Evolutionary conservation across 2,888 invertebrate species (phyloP), one percentile per base, ranked within the genome.

Genomic region (Clitarchus hookeri): DNA sequence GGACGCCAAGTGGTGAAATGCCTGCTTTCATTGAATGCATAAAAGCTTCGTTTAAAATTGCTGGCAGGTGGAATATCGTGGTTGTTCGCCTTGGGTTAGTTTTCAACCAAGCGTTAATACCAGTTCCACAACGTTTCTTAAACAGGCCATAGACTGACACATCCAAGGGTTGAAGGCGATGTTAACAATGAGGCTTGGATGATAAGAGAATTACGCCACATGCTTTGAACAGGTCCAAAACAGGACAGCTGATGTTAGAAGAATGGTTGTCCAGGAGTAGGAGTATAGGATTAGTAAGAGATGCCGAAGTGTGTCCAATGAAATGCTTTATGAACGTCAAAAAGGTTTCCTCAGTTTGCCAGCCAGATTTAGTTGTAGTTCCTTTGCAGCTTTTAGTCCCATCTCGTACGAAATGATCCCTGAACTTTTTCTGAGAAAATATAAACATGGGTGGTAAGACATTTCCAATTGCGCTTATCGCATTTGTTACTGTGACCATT

Each of bases 401-500:
- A 12, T 82, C 82, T n/a, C 82, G 82, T 82, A 27, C 6, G 26
- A 82, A 82, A 82, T 82, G 82, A 25, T 82, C 82, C n/a, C 82
- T 82, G 9, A 82, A 84, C 53, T 84, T 84, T 84, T 84, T 44
- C 26, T n/a, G 86, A 77, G 89, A 87, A 82, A 89, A 88, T 44
- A 89, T 86, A 84, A 89, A 87, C 25, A 87, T 84, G 13, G n/a
- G n/a, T 26, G 89, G 88, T 65, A 88, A 83, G 23, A 84, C 53
- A 85, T 87, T 88, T 44, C 89, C 88, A 78, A 84, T 80, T 26
- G 89, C 89, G 85, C 85, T 87, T 13, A 88, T 86, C 27, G 84
- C 87, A 83, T 85, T 84, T 84, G 87, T 86, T 36, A 89, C 86
- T 83, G 89, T 89, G 23, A 89, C 87, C 25, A 89, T 83, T 80